These are phyloP conservation scores for Phodopus roborovskii DNA, from an alignment of 2,113 vertebrate genomes.

Conservation along the genomic window DNA sequence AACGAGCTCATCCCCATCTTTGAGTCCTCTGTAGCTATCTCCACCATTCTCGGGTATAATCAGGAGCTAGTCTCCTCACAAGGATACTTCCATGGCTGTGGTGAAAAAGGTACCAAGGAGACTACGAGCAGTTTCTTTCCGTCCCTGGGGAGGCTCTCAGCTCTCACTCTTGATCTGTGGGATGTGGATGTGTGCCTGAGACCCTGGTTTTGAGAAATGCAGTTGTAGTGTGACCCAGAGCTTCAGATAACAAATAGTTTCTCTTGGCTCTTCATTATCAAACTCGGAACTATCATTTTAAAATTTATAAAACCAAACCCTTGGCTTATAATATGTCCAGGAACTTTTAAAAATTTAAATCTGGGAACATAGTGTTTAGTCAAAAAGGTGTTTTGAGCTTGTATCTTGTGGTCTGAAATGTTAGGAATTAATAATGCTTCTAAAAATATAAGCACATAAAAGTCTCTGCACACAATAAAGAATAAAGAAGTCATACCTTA, in stretches of 20 bases:
- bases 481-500: slow-evolving; percentile 78
- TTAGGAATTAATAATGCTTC: not conserved
- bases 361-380: not conserved
- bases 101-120: not conserved
- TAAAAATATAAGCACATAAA: not conserved
- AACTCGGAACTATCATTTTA: not conserved
- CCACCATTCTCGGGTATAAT: not conserved
- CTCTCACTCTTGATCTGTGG: not conserved
- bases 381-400: not conserved
- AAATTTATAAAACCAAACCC: not conserved
- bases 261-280: not conserved
- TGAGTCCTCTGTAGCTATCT: not conserved
- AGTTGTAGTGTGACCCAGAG: not conserved
- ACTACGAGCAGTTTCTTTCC: not conserved
- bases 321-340: slow-evolving; percentile 3
- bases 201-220: not conserved
- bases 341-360: not conserved
- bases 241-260: not conserved
- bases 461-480: not conserved
- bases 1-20: not conserved
- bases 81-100: not conserved
- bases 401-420: slow-evolving; percentile 3
- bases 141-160: not conserved
- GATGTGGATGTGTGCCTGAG: not conserved
- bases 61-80: not conserved